A percentile compares a stretch with the other conserved stretches of the same genome.
These are phyloP conservation scores for Drosophila phalerata DNA, from an alignment of 2,888 invertebrate genomes.

Conservation along the genomic window DNA sequence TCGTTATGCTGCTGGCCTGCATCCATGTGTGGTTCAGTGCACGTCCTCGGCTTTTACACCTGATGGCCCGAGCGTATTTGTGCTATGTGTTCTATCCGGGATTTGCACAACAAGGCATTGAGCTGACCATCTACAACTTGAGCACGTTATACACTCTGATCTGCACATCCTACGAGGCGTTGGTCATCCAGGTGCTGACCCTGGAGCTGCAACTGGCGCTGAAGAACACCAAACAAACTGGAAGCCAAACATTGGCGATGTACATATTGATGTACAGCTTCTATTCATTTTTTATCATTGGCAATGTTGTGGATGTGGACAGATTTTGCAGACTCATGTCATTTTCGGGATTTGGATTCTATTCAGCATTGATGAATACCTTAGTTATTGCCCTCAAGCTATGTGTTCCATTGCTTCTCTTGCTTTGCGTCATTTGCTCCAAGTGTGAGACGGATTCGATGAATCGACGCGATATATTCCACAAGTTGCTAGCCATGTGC, in stretches of 20 bases:
- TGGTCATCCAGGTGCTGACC: conserved; percentile 89
- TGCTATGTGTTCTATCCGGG: conserved; percentile 46
- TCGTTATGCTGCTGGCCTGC: conserved; percentile 57
- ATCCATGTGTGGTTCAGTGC: conserved; percentile 74
- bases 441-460: conserved; percentile 41
- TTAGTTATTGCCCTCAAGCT: conserved; percentile 94
- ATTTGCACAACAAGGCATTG: conserved; percentile 83
- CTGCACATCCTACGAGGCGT: conserved; percentile 91
- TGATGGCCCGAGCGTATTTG: conserved; percentile 87
- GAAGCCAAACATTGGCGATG: conserved; percentile 85
- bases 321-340: conserved; percentile 97
- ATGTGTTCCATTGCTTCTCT: conserved; percentile 91
- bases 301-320: conserved; percentile 97
- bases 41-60: conserved; percentile 86
- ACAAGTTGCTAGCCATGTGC: conserved; percentile 91
- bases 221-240: conserved; percentile 27
- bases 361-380: conserved; percentile 95
- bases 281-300: conserved; percentile 96
- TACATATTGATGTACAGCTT: conserved; percentile 90
- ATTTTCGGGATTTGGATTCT: conserved; percentile 95
- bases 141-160: conserved; percentile 89
- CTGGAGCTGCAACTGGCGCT: conserved; percentile 73
- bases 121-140: conserved; percentile 87
- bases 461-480: conserved; percentile 87
- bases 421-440: conserved; percentile 83